Percentiles rank a stretch among this genome's conserved stretches.
Conservation (phyloP, 2,888 invertebrate genomes). For the Ceramica pisi region DNA sequence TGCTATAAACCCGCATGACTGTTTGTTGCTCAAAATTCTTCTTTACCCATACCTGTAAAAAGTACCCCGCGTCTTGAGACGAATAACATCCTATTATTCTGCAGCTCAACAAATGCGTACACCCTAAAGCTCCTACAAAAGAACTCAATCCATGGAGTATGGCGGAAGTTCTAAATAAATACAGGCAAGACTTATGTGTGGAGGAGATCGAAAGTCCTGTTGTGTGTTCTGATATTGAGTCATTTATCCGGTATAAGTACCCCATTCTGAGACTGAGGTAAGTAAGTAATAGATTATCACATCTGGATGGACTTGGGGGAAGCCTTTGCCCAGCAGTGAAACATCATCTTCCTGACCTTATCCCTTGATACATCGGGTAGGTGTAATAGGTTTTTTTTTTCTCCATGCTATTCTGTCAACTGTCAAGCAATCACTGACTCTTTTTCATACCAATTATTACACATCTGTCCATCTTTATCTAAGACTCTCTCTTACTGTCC, state of each 20-base stretch:
- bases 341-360: too few species aligned
- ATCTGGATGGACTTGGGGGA: neutral
- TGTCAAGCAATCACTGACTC: too few species aligned
- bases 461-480: too few species aligned
- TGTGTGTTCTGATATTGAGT: conserved; percentile 71
- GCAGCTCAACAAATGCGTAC: conserved; percentile 78
- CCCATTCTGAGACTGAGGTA: conserved; percentile 79
- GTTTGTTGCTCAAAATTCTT: neutral
- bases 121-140: conserved; percentile 49
- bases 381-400: too few species aligned
- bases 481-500: too few species aligned
- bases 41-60: neutral
- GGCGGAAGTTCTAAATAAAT: conserved; percentile 72
- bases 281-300: neutral
- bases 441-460: too few species aligned
- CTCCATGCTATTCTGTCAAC: too few species aligned
- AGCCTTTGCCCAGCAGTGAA: too few species aligned
- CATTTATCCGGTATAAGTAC: conserved; percentile 76
- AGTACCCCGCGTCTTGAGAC: neutral
- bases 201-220: conserved; percentile 70
- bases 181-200: conserved; percentile 73
- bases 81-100: conserved; percentile 21
- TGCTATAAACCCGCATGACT: neutral
- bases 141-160: conserved; percentile 66
- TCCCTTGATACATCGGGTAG: too few species aligned